Base-by-base conservation (phyloP, 2,888 invertebrate species). In the Leptinotarsa peninsularis region DNA sequence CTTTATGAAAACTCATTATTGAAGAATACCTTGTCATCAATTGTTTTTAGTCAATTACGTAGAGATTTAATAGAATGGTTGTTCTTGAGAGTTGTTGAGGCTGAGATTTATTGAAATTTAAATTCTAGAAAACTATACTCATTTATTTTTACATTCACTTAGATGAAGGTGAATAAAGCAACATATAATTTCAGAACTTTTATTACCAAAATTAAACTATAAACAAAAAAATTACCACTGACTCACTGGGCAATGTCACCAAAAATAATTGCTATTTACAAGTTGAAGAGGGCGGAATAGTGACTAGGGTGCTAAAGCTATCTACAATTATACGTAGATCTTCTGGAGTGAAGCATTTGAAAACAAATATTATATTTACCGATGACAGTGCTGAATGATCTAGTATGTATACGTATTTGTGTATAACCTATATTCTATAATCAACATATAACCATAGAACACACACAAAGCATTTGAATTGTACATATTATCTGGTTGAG, bases 171-270 rank as follows among this genome's bases (percentile, higher is more conserved):
- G 10, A 63, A 7, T 4, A 43, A n/a, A 63, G 33, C 63, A 58
- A 58, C 18, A 21, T n/a, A 54, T 63, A 33, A 49, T 63, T 66
- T 70, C 71, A 15, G 63, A 72, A 69, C 66, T 73, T 79, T 79
- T 79, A 79, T 79, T 79, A 79, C 75, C 76, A 79, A 78, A 79
- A 79, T 78, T 78, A 78, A 78, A 76, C 79, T 79, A 79, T 78
- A 78, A 79, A 79, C 78, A 76, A 74, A 79, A 76, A 76, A 76
- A 75, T 76, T 76, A 71, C 71, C 67, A 77, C 73, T 73, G 78
- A 79, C 72, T 72, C 74, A 78, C 72, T 74, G 72, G 69, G 77
- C 77, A 77, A 72, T 76, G 79, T 76, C 79, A 76, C 71, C 72
- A 73, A 71, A 75, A 76, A 76, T 54, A 56, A 77, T 69, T 67